Base-by-base conservation (phyloP, 2,113 vertebrate species). In the Psephotus haematonotus region DNA sequence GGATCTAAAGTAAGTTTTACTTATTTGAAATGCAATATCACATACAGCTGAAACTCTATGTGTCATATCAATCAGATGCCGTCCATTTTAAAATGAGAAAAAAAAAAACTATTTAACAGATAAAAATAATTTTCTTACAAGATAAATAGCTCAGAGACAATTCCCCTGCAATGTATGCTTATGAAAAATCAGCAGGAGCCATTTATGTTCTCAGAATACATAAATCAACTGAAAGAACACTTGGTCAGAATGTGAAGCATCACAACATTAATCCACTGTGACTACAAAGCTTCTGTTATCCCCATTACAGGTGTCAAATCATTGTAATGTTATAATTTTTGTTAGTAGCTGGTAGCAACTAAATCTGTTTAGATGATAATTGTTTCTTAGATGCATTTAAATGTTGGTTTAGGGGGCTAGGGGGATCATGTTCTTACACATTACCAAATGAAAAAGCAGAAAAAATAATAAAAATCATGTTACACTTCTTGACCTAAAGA, bases 101-200 rank as follows among this genome's bases (percentile, higher is more conserved):
- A 84, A 71, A 4, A 1, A 18, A 20, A 0, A 1, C 18, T 82
- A 78, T 69, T 94, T 78, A 87, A 55, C 59, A 43, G 68, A 92
- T 62, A 65, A 79, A 88, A 93, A 93, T 94, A 57, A 88, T 93
- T 88, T 94, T 63, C 64, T 81, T 86, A 68, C 76, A 82, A 79
- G 92, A 94, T 59, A 93, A 95, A 94, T 79, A 79, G 70, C 86
- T 88, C 80, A 72, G 65, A 92, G 72, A 82, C 72, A 86, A 92
- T 91, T 91, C 37, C 74, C 64, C 70, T 78, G 67, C 55, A 93
- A 93, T 43, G 72, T 57, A 69, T 86, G 90, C 47, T 89, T 82
- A 72, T 65, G 72, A 90, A 86, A 84, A 91, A 92, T 17, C 90
- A 96, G 77, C 80, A 10, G 86, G 90, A 96, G 86, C 69, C 88